Evolutionary conservation across 2,888 invertebrate genomes (phyloP), one percentile per base, ranked within the genome.

Genomic region (Pediacus dermestoides): DNA sequence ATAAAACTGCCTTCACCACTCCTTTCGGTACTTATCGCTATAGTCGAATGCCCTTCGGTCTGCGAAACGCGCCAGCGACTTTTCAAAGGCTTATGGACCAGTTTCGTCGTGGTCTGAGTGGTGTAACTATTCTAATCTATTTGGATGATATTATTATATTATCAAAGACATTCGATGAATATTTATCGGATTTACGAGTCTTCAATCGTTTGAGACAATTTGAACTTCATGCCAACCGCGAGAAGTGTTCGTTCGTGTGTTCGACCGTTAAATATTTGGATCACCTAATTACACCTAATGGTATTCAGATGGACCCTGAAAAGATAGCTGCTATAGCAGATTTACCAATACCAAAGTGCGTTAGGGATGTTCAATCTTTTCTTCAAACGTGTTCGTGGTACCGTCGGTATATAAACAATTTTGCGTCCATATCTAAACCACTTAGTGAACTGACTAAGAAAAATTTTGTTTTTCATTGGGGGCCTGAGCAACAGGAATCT

Each of bases 361-460:
- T 50, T 3, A 48, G 47, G 33, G 40, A 44, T 18, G 15, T 48
- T 2, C 16, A 34, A n/a, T 30, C 37, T 6, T 52, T 52, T 21
- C 16, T 52, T 6, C 46, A 52, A 18, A 46, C 43, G 3, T 39
- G 42, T 26, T 39, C 35, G 3, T 50, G 50, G 50, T 53, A 37
- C 23, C 10, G 47, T 16, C 16, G 41, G 12, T 53, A 46, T 31
- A 36, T 48, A 10, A 11, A 27, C 2, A 37, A 43, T 6, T 50
- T 50, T 18, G 42, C 53, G 2, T 30, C 39, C n/a, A 26, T 44
- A 6, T 35, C 45, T 10, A 18, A 30, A 15, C 50, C 52, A 2
- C 32, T 53, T 1, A 50, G 36, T 7, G 12, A 32, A 8, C 39
- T 50, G 2, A 40, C 41, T 3, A 42, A 44, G 16, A 42, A 40